Base-by-base conservation (phyloP, 2,888 invertebrate genomes). In the Euzetes globulus region DNA sequence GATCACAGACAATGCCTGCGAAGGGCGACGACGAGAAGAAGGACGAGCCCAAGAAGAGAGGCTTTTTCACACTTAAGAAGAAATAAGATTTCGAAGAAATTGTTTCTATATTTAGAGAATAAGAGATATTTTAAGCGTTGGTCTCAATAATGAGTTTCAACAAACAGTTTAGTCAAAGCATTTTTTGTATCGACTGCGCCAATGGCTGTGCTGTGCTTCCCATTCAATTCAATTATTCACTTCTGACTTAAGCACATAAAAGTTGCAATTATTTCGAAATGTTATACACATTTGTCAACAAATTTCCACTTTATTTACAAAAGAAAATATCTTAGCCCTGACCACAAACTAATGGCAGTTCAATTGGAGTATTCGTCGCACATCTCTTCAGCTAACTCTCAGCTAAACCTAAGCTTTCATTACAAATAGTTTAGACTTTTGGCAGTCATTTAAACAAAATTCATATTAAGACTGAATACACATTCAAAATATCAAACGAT, bases 41-140 rank as follows among this genome's bases (percentile, higher is more conserved):
- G 85, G 91, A 91, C 81, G 92, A 93, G 86, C 90, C 92, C 83
- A 96, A 96, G 87, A 90, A 92, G 83, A 90, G 94, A 84, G 92
- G 94, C 85, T 96, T 97, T 88, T 95, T 97, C 88, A 96, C 96
- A 83, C 89, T 96, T 85, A 96, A 95, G 88, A 96, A 95, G 89
- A 95, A 94, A 90, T 94, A 88, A 91, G 7, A 55, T 25, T 33
- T 25, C 22, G 29, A 15, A 77, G 27, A 45, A 47, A 45, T 47
- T 33, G 63, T 17, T 29, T 65, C 7, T 37, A n/a, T 17, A 15
- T 15, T 37, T 33, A 65, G 11, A 65, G 3, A 65, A 13, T 15
- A 63, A 29, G 63, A 63, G 22, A 25, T 27, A 37, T n/a, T 33
- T 27, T n/a, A 33, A 68, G 41, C 45, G 68, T 68, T 68, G 68